Evolutionary conservation across 2,113 vertebrate genomes (phyloP).

Genomic region (Odontophorus gujanensis): DNA sequence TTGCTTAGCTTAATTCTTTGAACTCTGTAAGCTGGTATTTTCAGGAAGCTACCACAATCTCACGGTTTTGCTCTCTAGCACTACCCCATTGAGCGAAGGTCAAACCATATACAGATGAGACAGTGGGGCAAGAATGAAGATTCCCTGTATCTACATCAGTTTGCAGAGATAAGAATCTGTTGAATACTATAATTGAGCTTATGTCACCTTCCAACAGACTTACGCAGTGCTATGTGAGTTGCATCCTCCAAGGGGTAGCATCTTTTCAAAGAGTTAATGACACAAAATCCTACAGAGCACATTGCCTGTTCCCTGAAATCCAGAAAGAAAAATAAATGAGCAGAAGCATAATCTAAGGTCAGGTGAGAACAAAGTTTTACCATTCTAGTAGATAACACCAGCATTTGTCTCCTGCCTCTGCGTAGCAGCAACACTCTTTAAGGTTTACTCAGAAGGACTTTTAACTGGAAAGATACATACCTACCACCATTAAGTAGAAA

Average conservation of each 20-base stretch:
- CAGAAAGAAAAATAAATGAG: slow-evolving; percentile 25
- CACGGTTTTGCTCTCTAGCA: background rate
- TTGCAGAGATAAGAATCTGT: background rate
- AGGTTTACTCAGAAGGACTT: background rate
- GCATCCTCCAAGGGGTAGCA: slow-evolving; percentile 95
- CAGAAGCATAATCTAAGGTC: background rate
- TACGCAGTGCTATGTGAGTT: slow-evolving; percentile 95
- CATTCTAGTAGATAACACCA: background rate
- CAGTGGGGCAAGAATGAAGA: background rate
- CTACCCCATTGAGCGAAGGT: background rate
- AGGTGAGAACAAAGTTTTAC: background rate
- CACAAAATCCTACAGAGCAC: slow-evolving; percentile 91
- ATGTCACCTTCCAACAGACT: slow-evolving; percentile 40
- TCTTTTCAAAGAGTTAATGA: slow-evolving; percentile 91
- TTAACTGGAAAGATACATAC: background rate
- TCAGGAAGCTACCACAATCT: background rate
- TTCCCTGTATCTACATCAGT: background rate
- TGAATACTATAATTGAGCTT: background rate
- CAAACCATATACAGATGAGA: background rate
- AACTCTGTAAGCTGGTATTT: background rate
- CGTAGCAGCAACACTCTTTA: background rate
- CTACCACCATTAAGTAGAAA: background rate
- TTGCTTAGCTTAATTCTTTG: background rate
- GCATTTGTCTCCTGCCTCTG: background rate
- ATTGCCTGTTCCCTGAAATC: slow-evolving; percentile 90